Evolutionary conservation across 2,888 invertebrate genomes (phyloP).

Genomic region (Erpobdella octoculata): DNA sequence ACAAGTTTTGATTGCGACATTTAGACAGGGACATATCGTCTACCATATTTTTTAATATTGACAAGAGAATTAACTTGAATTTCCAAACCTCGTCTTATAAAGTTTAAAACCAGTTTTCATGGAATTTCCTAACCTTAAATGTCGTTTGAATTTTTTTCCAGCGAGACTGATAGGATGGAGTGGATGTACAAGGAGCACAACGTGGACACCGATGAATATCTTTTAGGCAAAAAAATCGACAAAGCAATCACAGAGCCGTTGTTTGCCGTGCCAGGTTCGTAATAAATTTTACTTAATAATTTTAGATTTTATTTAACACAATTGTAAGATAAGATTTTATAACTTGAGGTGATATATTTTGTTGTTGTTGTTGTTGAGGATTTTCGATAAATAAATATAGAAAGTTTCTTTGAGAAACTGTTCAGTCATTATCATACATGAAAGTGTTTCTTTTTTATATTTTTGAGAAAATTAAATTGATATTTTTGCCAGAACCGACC

Average conservation of each 20-base stretch:
- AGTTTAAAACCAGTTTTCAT: too few relatives aligned
- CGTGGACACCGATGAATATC: conserved; percentile 74
- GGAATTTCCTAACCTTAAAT: too few relatives aligned
- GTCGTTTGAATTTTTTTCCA: too few relatives aligned
- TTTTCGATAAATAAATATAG: background rate
- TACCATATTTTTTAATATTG: too few relatives aligned
- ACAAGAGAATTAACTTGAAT: too few relatives aligned
- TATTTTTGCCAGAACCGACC: background rate
- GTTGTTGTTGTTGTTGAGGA: background rate
- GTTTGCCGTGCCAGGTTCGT: conserved; percentile 13
- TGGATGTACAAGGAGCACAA: conserved; percentile 58
- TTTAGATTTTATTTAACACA: background rate
- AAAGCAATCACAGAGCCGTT: conserved; percentile 55
- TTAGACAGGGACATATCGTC: too few relatives aligned
- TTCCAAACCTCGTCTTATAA: too few relatives aligned
- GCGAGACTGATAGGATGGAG: conserved; percentile 38
- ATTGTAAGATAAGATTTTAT: background rate
- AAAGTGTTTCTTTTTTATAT: background rate
- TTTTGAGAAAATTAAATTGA: background rate
- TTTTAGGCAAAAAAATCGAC: conserved; percentile 63
- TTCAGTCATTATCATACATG: too few relatives aligned
- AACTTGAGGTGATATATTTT: background rate
- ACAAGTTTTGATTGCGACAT: too few relatives aligned
- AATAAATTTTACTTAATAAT: background rate
- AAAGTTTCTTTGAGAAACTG: too few relatives aligned